Conservation (phyloP, 2,888 invertebrate genomes). For the Orthonychiurus folsomi region DNA sequence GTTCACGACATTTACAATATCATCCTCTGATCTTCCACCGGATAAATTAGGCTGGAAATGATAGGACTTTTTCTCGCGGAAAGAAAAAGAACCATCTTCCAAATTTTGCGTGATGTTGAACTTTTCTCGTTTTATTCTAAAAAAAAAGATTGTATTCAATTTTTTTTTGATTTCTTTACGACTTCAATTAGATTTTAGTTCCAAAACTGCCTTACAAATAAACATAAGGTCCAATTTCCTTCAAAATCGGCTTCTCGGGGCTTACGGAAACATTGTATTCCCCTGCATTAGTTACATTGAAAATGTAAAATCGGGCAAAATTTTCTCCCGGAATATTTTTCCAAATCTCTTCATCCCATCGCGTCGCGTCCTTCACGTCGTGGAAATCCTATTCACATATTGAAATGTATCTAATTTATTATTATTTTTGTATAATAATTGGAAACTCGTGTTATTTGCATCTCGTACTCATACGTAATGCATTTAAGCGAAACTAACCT, state of each 20-base stretch:
- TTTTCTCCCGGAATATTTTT: background rate
- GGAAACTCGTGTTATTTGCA: too few species aligned
- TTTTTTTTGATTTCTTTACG: too few species aligned
- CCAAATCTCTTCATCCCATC: background rate
- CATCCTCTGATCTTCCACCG: background rate
- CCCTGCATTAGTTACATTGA: background rate
- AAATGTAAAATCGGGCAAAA: background rate
- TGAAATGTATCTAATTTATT: too few species aligned
- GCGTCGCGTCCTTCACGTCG: too few species aligned
- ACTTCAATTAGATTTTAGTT: too few species aligned
- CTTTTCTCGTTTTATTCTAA: conserved; percentile 1
- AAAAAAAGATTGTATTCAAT: too few species aligned
- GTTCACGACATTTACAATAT: conserved; percentile 1
- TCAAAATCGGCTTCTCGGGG: background rate
- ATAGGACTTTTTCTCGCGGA: conserved; percentile 1
- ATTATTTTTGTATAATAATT: too few species aligned
- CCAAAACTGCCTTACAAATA: background rate
- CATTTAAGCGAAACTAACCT: too few species aligned
- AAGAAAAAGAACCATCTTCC: background rate
- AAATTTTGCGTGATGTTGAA: background rate
- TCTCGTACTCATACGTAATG: too few species aligned
- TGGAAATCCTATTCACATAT: too few species aligned
- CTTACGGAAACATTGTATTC: background rate
- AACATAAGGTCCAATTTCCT: conserved; percentile 4
- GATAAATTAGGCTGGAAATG: background rate